phyloP scores from a whole-genome alignment of 2,113 vertebrate genomes.

The Halcyon malimbica region DNA sequence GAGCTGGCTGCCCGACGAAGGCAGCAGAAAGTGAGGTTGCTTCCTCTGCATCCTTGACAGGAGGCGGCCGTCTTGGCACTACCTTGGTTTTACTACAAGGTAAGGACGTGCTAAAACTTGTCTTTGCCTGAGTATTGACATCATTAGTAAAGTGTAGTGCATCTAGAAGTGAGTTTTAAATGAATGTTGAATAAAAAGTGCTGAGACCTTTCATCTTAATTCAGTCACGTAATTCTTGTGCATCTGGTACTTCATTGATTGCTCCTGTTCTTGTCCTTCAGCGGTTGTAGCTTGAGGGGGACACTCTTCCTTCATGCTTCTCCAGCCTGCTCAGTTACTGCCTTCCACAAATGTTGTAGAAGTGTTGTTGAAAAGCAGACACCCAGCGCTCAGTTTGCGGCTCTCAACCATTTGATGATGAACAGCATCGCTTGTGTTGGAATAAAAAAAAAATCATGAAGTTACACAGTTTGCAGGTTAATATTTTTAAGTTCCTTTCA shows the following conservation, averaged over 20 bases:
- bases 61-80: not conserved
- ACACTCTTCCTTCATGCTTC: not conserved
- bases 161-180: not conserved
- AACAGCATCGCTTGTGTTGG: not conserved
- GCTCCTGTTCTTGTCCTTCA: not conserved
- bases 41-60: not conserved
- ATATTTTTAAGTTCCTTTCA: not conserved
- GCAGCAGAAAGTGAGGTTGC: not conserved
- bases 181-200: not conserved
- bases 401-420: not conserved
- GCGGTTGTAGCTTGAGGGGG: not conserved
- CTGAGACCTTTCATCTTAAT: not conserved
- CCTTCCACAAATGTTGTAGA: not conserved
- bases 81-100: not conserved
- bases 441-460: not conserved
- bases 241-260: not conserved
- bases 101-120: not conserved
- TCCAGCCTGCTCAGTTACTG: not conserved
- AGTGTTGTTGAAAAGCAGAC: not conserved
- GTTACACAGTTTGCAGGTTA: not conserved
- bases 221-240: not conserved
- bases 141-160: not conserved
- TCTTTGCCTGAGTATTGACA: not conserved
- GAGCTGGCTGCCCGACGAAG: not conserved
- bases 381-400: not conserved